phyloP scores from a whole-genome alignment of 2,797 vertebrate genomes.

The Syngnathus acus region DNA sequence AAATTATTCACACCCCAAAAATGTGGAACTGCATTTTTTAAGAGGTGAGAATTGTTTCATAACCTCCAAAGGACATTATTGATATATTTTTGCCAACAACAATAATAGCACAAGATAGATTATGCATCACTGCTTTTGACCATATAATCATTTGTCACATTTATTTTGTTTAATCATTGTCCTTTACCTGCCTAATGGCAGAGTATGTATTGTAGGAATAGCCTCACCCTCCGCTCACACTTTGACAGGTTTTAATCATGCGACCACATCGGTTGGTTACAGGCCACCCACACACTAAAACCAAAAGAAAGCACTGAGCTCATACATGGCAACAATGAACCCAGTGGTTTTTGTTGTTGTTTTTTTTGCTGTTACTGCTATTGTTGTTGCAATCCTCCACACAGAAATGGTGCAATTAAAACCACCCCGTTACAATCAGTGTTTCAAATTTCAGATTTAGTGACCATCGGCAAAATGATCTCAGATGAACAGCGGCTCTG shows the following conservation, averaged over 20 bases:
- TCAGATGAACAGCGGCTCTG: slow-evolving; percentile 15
- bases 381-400: slow-evolving; percentile 5
- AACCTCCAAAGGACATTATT: not conserved
- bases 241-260: too few relatives aligned
- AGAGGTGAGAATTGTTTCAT: too few relatives aligned
- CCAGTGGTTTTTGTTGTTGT: slow-evolving; percentile 5
- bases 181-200: too few relatives aligned
- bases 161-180: too few relatives aligned
- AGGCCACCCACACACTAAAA: too few relatives aligned
- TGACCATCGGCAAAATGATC: slow-evolving; percentile 20
- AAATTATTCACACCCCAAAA: not conserved
- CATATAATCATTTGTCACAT: too few relatives aligned
- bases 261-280: too few relatives aligned
- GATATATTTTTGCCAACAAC: too few relatives aligned
- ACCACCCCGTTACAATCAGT: slow-evolving; percentile 5
- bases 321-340: not conserved
- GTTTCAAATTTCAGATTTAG: slow-evolving; percentile 9
- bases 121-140: not conserved
- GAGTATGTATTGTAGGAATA: too few relatives aligned
- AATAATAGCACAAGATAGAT: not conserved
- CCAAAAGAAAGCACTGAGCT: too few relatives aligned
- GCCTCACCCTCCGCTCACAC: too few relatives aligned
- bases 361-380: slow-evolving; percentile 6
- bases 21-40: not conserved
- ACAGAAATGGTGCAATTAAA: slow-evolving; percentile 16